Percentiles rank a stretch among this genome's conserved stretches.
Evolutionary conservation across 1,140 invertebrate genomes (phyloP).

Genomic region (Spodoptera frugiperda): DNA sequence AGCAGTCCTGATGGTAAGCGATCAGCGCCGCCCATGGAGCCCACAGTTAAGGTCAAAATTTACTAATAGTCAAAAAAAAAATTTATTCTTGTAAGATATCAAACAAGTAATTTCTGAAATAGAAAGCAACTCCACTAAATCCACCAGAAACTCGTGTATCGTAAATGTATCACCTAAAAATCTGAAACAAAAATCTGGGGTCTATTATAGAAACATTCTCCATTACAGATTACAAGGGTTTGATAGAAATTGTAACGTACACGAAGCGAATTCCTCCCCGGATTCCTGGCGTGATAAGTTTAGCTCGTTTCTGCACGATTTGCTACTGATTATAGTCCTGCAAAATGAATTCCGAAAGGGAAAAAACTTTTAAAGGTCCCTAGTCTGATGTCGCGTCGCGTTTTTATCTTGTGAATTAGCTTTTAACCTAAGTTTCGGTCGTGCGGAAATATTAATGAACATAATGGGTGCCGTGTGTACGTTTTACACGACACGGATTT

Average conservation of each 20-base stretch:
- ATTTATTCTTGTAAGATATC: too few relatives aligned
- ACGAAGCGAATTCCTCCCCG: constrained; percentile 55
- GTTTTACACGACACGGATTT: neutral
- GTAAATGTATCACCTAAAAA: neutral
- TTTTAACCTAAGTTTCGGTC: constrained; percentile 40
- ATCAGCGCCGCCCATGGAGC: too few relatives aligned
- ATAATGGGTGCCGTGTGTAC: constrained; percentile 7
- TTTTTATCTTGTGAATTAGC: constrained; percentile 44
- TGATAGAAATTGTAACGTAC: constrained; percentile 60
- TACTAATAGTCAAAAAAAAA: too few relatives aligned
- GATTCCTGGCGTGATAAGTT: constrained; percentile 73
- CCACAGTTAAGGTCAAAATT: too few relatives aligned
- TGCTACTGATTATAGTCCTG: constrained; percentile 68
- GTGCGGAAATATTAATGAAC: constrained; percentile 41
- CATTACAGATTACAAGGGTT: constrained; percentile 51
- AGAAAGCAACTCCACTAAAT: too few relatives aligned
- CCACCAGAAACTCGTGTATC: neutral
- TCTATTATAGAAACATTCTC: constrained; percentile 43
- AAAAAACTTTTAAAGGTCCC: constrained; percentile 49
- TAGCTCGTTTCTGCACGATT: constrained; percentile 73
- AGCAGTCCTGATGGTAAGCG: too few relatives aligned
- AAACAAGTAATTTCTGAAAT: too few relatives aligned
- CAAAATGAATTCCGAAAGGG: constrained; percentile 66
- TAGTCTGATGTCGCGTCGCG: constrained; percentile 23
- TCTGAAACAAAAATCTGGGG: constrained; percentile 6